A percentile compares a stretch with the other conserved stretches of the same genome.
Conservation (phyloP, 2,113 vertebrate genomes). For the Lagopus muta region DNA sequence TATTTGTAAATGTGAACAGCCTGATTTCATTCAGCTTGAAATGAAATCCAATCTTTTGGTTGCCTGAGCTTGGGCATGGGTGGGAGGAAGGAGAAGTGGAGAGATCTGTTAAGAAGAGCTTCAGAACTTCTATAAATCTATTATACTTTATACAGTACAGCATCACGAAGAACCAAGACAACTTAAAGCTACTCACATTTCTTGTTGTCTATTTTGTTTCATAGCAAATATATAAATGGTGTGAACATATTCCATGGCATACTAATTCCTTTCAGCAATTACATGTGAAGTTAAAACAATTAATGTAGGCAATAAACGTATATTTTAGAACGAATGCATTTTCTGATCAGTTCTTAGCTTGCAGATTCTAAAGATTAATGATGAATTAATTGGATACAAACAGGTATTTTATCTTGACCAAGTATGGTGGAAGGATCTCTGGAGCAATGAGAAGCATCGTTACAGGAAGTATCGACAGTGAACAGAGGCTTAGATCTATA, state of each 20-base stretch:
- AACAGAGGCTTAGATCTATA: background rate
- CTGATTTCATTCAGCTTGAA: background rate
- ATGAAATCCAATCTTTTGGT: background rate
- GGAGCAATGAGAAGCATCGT: background rate
- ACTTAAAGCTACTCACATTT: background rate
- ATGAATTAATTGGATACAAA: background rate
- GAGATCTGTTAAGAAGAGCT: background rate
- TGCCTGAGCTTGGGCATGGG: background rate
- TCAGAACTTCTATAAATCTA: background rate
- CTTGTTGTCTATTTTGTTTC: background rate
- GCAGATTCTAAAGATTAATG: background rate
- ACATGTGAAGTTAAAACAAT: background rate
- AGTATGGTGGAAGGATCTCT: background rate
- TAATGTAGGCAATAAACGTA: background rate
- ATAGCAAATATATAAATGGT: background rate
- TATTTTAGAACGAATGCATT: background rate
- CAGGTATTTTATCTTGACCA: background rate
- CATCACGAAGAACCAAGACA: background rate
- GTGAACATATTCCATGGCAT: background rate
- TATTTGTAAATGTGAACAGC: background rate
- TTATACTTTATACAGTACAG: accelerated
- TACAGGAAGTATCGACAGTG: background rate
- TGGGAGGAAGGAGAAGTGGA: too few species aligned
- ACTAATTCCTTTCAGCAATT: background rate
- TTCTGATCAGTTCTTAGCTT: background rate